Base-by-base conservation (phyloP, 92 coral and sea anemone species). In the Montipora capitata region DNA sequence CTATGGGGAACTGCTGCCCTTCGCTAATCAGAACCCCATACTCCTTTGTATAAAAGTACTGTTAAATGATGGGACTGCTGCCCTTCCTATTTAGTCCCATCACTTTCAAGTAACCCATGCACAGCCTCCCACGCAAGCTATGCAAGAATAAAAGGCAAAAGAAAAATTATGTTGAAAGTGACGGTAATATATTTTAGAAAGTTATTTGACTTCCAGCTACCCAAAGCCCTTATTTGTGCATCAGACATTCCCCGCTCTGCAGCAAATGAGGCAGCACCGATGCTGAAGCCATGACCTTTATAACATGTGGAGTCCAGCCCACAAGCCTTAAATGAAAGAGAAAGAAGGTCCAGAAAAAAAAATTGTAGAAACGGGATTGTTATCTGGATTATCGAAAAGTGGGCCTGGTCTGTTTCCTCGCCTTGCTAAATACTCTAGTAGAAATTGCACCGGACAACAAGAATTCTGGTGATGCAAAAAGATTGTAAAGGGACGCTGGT, bases 301-400 rank as follows among this genome's bases (percentile, higher is more conserved):
- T 61, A 58, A 10, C 40, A 14, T 0, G 66, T 56, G 41, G 89
- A 41, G 72, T 91, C 92, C 20, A 87, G 51, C 10, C 85, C 85
- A 49, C 88, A 91, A 67, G 72, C 40, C 41, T 61, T 15, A 0
- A 63, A 63, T 63, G 68, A 63, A 63, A 63, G 68, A 63, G 68
- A 63, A 63, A 63, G 68, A 4, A 63, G 68, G 68, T 63, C 68
- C 27, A n/a, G 40, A 40, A 63, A 54, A 54, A 54, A 2, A 54
- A 1, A 1, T 54, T 61, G 2, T 0, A 16, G 13, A 17, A 9
- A 67, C 42, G 10, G 66, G 66, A 15, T 3, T 61, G 35, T 16
- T 16, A 61, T 61, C 66, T 15, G 66, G 66, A 15, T 15, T 61
- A 16, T 3, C 3, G 59, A 54, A 54, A 54, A 54, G 59, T 54